Conservation (phyloP, 1,140 invertebrate species). For the Procambarus clarkii region DNA sequence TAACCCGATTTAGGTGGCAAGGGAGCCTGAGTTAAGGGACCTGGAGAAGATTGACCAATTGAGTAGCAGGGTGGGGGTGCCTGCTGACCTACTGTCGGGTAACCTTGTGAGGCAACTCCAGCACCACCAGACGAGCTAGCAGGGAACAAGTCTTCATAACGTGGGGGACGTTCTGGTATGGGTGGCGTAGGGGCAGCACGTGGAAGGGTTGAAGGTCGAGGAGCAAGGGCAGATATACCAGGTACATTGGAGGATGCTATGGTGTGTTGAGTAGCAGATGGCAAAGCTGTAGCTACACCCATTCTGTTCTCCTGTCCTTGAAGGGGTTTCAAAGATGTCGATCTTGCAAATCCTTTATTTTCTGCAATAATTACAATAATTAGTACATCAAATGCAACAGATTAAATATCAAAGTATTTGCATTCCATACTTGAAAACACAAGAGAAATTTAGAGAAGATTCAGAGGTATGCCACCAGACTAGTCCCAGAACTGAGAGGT, state of each 20-base stretch:
- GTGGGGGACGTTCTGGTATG: conserved; percentile 40
- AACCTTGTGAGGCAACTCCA: conserved; percentile 4
- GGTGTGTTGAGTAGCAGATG: not conserved
- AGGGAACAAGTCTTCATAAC: conserved; percentile 61
- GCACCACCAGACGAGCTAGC: not conserved
- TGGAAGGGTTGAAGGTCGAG: conserved; percentile 47
- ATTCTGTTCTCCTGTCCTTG: conserved; percentile 6
- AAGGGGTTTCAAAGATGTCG: conserved; percentile 25
- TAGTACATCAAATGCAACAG: not conserved
- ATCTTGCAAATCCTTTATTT: conserved; percentile 59
- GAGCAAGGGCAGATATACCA: not conserved
- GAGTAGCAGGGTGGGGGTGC: conserved; percentile 40
- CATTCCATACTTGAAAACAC: too few relatives aligned
- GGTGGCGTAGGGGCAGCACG: conserved; percentile 53
- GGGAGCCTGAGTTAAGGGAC: not conserved
- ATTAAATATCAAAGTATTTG: too few relatives aligned
- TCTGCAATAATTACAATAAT: conserved; percentile 5
- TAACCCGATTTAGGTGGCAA: conserved; percentile 28
- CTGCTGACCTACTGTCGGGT: not conserved
- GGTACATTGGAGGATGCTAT: not conserved
- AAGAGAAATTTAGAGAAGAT: too few relatives aligned
- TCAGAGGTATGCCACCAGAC: too few relatives aligned
- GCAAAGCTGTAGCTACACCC: not conserved
- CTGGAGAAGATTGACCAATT: not conserved
- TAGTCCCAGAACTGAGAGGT: too few relatives aligned